Evolutionary conservation across 2,113 vertebrate species (phyloP).

Genomic region (Oryctolagus cuniculus): mOryCun1.1 NC_091434.1:1843501-1844000

Average conservation of each 20-base stretch:
- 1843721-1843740: background rate
- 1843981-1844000: background rate
- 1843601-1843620: accelerated
- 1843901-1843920: too few species aligned
- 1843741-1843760: background rate
- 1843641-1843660: background rate
- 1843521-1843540: too few species aligned
- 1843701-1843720: too few species aligned
- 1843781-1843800: background rate
- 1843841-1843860: too few species aligned
- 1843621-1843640: accelerated
- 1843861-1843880: background rate
- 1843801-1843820: background rate
- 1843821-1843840: background rate
- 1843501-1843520: background rate
- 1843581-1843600: background rate
- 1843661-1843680: too few species aligned
- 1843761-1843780: background rate
- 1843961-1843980: background rate
- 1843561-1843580: accelerated
- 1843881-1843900: background rate
- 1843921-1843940: background rate
- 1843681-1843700: too few species aligned
- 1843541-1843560: background rate
- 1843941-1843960: too few species aligned